Percentiles rank a stretch among this genome's conserved stretches.
phyloP scores from a whole-genome alignment of 2,888 invertebrate species.

The Campaea margaritaria region DNA sequence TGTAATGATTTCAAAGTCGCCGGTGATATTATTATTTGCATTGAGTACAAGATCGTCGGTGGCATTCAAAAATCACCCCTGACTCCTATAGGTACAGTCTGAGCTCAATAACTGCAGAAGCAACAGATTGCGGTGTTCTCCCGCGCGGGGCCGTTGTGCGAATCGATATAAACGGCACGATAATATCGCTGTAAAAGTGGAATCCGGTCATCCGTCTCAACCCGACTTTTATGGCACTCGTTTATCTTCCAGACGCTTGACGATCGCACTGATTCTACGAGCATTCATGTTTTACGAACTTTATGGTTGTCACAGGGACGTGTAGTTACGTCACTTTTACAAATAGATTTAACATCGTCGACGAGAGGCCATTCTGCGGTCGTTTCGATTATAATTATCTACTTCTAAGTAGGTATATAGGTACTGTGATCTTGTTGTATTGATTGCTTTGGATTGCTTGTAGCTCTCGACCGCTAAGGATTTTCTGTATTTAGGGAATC shows the following conservation, averaged over 20 bases:
- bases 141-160: slow-evolving; percentile 16
- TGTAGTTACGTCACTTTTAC: neutral
- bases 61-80: no score
- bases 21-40: no score
- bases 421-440: no score
- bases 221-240: slow-evolving; percentile 51
- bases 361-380: neutral
- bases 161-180: slow-evolving; percentile 40
- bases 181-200: slow-evolving; percentile 59
- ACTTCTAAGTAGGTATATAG: no score
- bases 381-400: no score
- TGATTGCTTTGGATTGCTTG: no score
- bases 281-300: slow-evolving; percentile 37
- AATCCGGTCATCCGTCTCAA: slow-evolving; percentile 46
- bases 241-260: slow-evolving; percentile 53
- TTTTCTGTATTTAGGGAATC: no score
- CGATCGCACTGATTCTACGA: slow-evolving; percentile 35
- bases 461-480: no score
- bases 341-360: neutral
- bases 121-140: slow-evolving; percentile 39
- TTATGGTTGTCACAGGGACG: slow-evolving; percentile 1
- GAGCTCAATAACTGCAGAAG: slow-evolving; percentile 39
- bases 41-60: no score
- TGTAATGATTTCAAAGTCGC: no score
- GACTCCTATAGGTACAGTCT: slow-evolving; percentile 20